A percentile compares a stretch with the other conserved stretches of the same genome.
These are phyloP conservation scores for Sphenopsis melanotis DNA, from an alignment of 2,797 vertebrate species.

Conservation along the genomic window DNA sequence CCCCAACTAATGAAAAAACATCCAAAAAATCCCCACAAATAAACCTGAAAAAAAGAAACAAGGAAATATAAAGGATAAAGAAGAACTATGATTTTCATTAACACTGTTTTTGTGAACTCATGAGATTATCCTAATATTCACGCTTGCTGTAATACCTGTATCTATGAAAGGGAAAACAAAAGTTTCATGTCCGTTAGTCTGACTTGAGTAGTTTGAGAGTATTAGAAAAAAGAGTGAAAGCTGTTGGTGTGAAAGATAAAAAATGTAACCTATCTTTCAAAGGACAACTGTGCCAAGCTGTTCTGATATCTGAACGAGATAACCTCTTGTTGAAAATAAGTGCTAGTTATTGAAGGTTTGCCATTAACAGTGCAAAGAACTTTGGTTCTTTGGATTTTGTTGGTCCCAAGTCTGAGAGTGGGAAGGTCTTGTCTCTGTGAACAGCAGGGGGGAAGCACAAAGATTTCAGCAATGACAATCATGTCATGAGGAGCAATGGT, in stretches of 20 bases:
- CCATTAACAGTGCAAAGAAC: background rate
- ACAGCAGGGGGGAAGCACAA: background rate
- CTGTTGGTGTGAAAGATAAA: background rate
- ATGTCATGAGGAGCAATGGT: background rate
- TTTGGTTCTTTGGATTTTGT: background rate
- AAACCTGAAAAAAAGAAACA: background rate
- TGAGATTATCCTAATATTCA: background rate
- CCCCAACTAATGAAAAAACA: accelerated
- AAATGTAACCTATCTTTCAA: background rate
- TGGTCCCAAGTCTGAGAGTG: background rate
- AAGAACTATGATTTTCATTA: background rate
- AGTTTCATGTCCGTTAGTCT: accelerated
- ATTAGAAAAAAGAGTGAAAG: background rate
- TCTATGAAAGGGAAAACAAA: background rate
- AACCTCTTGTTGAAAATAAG: background rate
- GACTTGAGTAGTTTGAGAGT: background rate
- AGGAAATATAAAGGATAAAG: background rate
- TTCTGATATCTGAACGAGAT: background rate
- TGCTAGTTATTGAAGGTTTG: background rate
- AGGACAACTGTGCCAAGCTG: background rate
- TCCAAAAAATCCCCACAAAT: background rate
- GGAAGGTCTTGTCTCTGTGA: background rate
- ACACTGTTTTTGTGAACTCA: background rate
- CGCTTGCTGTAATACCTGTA: background rate
- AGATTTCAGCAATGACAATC: background rate